Base-by-base conservation (phyloP, 2,113 vertebrate genomes). In the Symphodus melops region DNA sequence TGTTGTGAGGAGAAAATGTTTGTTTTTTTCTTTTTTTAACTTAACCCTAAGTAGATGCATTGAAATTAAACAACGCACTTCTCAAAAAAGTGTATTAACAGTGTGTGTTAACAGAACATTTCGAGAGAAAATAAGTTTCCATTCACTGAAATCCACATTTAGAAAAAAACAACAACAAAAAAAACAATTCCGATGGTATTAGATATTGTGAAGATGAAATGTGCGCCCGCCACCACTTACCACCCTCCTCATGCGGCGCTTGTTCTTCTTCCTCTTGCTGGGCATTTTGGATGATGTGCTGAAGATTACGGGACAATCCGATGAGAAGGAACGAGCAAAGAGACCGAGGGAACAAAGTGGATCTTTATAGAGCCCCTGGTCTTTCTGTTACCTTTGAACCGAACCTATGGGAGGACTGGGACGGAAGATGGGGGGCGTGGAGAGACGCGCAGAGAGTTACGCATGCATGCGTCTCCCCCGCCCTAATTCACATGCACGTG, bases 181-280 rank as follows among this genome's bases (percentile, higher is more conserved):
- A n/a, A 5, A 48, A 16, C 5, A 48, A 48, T 14, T 48, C 44
- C 13, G 13, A 48, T 5, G 16, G 44, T 48, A 19, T 17, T 17
- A 17, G 13, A 4, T 48, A 3, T 48, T 5, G 19, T 48, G 19
- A 13, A 6, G 48, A 51, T n/a, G 48, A 51, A 51, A 20, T 12
- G 48, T 1, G 48, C 19, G 19, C 48, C 7, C 17, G 48, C 19
- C 48, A 37, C 9, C 44, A 89, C 92, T 92, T 79, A 94, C 92
- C 86, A 83, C 87, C 78, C 84, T 89, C 69, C 79, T 90, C 91
- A 89, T 89, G 64, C 92, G 90, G 49, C 92, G 91, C 81, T 87
- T 90, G 78, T 93, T 93, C 92, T 92, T 94, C 92, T 93, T 94
- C 68, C 90, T 90, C 77, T 88, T 92, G 89, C 92, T 93, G 39